Evolutionary conservation across 1,140 invertebrate genomes (phyloP), one percentile per base, ranked within the genome.

Genomic region (Drosophila rhopaloa): DNA sequence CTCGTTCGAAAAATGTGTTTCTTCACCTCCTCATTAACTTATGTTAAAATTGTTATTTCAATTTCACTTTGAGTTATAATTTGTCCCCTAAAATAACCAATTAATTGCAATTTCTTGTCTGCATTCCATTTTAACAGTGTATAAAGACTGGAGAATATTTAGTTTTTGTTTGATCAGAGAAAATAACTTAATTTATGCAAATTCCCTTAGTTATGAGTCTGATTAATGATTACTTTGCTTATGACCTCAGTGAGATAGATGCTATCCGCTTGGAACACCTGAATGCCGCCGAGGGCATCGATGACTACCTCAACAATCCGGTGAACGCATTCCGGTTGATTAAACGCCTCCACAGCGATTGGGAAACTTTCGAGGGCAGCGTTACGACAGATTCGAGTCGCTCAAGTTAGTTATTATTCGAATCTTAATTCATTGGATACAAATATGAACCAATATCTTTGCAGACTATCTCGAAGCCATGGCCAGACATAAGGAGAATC

Each of bases 321-420:
- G 96, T 99, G 76, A 99, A 99, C 94, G 98, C 98, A 40, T 99
- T 98, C 93, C 94, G 98, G 8, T 93, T 99, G 40, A 97, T 99
- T 35, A 99, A 99, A 93, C 95, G 97, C 79, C 94, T 99, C 67
- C 98, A 98, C 8, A 95, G 96, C 10, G 98, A 99, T 93, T 97
- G 97, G 95, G 95, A 95, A 76, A 94, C 95, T 41, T 95, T 97
- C 61, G 75, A 89, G 72, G 53, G 57, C 44, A 80, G 46, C 37
- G 76, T 91, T 46, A 50, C 66, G 43, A 14, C 46, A 1, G 83
- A 91, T 11, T 38, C 66, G 8, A 90, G 78, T 50, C 76, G 67
- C 24, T 59, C 61, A 55, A 53, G 81, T 90, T 27, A 41, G 67
- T 70, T 44, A 37, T 37, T 0, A 5, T n/a, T 44, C 5, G 38